A percentile compares a stretch with the other conserved stretches of the same genome.
Evolutionary conservation across 2,113 vertebrate genomes (phyloP).

Genomic region (Bubalus kerabau): DNA sequence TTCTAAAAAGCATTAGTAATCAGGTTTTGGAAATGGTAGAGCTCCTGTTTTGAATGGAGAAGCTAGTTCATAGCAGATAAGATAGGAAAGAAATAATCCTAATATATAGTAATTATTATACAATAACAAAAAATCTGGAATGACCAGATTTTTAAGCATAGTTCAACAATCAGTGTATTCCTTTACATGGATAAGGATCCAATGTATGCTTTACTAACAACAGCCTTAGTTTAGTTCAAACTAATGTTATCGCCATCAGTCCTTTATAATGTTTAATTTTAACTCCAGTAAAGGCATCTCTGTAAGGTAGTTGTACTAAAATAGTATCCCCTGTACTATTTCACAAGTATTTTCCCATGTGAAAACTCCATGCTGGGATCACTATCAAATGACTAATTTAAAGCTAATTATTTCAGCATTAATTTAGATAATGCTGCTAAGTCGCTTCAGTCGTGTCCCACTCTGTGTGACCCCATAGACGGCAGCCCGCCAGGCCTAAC

Average conservation of each 20-base stretch:
- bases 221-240: neutral
- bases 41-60: neutral
- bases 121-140: neutral
- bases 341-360: neutral
- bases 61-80: neutral
- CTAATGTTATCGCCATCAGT: neutral
- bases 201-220: neutral
- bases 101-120: neutral
- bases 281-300: neutral
- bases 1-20: neutral
- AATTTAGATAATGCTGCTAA: neutral
- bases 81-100: neutral
- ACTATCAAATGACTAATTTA: slow-evolving; percentile 22
- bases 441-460: too few relatives aligned
- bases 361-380: neutral
- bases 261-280: neutral
- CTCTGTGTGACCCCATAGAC: too few relatives aligned
- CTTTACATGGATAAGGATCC: neutral
- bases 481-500: too few relatives aligned
- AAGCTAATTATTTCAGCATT: slow-evolving; percentile 23
- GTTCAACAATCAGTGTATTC: neutral
- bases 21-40: neutral
- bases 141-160: neutral
- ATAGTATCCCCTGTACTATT: neutral
- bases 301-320: neutral